Conservation (phyloP, 2,797 vertebrate species). For the Pseudocheirus occidentalis region DNA sequence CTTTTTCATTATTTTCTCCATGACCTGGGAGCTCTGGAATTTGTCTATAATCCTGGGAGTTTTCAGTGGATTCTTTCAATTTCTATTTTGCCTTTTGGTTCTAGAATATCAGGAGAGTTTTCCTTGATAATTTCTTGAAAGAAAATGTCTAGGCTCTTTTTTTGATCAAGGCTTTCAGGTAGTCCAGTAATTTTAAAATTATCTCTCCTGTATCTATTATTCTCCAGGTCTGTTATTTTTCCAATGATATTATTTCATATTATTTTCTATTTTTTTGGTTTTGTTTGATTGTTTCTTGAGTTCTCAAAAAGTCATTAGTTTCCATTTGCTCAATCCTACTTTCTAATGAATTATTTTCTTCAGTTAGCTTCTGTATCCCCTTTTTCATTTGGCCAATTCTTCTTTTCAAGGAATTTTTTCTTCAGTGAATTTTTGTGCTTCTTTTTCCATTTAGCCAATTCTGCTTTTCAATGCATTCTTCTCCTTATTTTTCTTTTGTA, state of each 20-base stretch:
- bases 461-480: background rate
- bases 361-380: background rate
- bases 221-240: background rate
- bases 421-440: too few relatives aligned
- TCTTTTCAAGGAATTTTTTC: too few relatives aligned
- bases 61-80: background rate
- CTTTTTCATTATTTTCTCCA: background rate
- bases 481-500: background rate
- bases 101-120: background rate
- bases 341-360: background rate
- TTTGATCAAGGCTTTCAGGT: background rate
- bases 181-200: background rate
- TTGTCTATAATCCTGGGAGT: background rate
- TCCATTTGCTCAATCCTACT: background rate
- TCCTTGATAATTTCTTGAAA: background rate
- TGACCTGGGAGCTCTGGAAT: background rate
- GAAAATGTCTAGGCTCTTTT: background rate
- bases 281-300: background rate
- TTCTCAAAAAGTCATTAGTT: too few relatives aligned
- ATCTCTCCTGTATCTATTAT: background rate
- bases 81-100: too few relatives aligned
- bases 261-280: background rate
- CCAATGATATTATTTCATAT: background rate
- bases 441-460: background rate
- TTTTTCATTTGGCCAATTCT: too few relatives aligned